A percentile compares a stretch with the other conserved stretches of the same genome.
Evolutionary conservation across 1,140 invertebrate genomes (phyloP).

Genomic region (Leptopilina clavipes): DNA sequence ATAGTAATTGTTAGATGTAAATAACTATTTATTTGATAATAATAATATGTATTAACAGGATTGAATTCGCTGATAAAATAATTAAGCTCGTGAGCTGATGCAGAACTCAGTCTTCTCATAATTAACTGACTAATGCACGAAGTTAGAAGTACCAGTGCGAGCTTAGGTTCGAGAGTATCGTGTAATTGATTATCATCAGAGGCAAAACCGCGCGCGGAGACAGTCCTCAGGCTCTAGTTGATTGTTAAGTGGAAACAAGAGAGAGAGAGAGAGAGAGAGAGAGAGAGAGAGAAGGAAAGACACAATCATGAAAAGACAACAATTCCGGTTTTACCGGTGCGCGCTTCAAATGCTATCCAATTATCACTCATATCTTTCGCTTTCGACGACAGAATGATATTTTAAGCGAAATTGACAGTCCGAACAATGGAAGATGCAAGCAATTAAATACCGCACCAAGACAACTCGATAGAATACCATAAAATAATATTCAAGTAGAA

Average conservation of each 20-base stretch:
- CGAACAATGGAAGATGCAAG: background rate
- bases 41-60: too few relatives aligned
- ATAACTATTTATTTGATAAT: too few relatives aligned
- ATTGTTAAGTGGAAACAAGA: conserved; percentile 18
- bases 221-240: background rate
- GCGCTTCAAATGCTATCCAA: background rate
- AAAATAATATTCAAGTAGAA: background rate
- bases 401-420: background rate
- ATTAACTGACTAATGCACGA: background rate
- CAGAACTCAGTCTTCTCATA: background rate
- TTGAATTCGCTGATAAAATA: background rate
- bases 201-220: background rate
- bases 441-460: background rate
- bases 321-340: conserved; percentile 9
- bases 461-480: background rate
- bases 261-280: too few relatives aligned
- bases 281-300: background rate
- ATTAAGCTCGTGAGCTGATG: background rate
- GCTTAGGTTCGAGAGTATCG: background rate
- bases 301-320: conserved; percentile 4
- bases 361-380: conserved; percentile 22
- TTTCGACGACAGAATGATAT: background rate
- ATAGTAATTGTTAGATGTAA: too few relatives aligned
- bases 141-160: background rate
- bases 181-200: conserved; percentile 21